These are phyloP conservation scores for Oriolus oriolus DNA, from an alignment of 2,113 vertebrate genomes.

Conservation along the genomic window DNA sequence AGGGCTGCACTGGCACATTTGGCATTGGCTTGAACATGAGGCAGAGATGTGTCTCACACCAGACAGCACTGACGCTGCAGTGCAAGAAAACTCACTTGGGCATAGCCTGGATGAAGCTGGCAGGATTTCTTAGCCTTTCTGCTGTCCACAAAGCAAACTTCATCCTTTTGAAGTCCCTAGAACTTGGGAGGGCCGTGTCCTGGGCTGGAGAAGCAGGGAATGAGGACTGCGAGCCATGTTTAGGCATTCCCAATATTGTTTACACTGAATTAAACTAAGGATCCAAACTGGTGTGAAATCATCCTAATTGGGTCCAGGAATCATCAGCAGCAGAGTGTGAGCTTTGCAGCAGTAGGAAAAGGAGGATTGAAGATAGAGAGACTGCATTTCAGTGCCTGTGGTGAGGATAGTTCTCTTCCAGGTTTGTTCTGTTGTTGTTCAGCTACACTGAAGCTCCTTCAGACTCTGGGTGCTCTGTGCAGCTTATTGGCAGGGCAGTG, in stretches of 20 bases:
- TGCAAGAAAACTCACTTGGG: background rate
- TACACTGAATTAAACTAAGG: background rate
- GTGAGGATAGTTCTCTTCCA: background rate
- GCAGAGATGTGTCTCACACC: background rate
- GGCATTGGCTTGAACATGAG: background rate
- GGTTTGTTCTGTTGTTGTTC: background rate
- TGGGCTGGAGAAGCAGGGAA: background rate
- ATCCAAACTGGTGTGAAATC: background rate
- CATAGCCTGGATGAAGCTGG: background rate
- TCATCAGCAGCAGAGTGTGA: rapidly evolving
- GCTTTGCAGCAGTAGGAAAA: background rate
- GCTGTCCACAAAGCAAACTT: background rate
- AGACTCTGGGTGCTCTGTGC: too few species aligned
- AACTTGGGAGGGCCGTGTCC: background rate
- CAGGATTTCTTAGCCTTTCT: background rate
- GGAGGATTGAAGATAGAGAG: background rate
- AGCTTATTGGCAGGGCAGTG: background rate
- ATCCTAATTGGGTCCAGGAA: background rate
- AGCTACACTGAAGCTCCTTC: background rate
- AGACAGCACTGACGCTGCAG: background rate
- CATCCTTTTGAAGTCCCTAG: background rate
- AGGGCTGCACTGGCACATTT: background rate
- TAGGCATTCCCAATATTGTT: background rate
- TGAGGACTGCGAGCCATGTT: background rate
- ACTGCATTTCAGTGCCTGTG: background rate